phyloP scores from a whole-genome alignment of 2,113 vertebrate species.

The Motacilla alba region DNA sequence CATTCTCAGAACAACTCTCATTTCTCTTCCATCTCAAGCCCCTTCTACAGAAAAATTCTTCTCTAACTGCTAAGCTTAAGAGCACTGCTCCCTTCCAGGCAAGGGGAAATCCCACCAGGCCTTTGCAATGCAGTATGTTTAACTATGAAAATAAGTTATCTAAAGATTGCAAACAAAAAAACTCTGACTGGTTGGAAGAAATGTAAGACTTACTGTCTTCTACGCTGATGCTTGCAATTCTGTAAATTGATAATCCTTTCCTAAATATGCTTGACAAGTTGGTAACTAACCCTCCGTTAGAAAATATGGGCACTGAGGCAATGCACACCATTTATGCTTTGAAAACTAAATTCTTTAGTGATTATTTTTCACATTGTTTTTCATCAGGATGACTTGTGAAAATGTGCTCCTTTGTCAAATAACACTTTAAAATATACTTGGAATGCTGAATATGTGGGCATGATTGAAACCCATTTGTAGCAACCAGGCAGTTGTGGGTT shows the following conservation, averaged over 20 bases:
- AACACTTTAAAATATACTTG: background rate
- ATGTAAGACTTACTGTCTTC: background rate
- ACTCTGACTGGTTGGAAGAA: background rate
- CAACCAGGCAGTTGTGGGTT: background rate
- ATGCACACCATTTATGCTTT: background rate
- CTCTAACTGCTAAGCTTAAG: background rate
- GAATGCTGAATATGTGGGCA: background rate
- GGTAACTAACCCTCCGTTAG: background rate
- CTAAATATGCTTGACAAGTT: background rate
- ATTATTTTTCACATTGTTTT: background rate
- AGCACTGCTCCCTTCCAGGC: background rate
- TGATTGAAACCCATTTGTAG: background rate
- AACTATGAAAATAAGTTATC: background rate
- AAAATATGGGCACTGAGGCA: background rate
- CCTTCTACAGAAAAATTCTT: conserved; percentile 1
- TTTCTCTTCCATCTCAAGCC: background rate
- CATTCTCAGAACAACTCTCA: background rate
- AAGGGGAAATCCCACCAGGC: background rate
- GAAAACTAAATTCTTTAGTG: background rate
- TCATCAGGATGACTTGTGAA: background rate
- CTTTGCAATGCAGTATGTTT: background rate
- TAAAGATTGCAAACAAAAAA: background rate
- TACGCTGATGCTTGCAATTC: background rate
- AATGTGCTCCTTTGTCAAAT: background rate
- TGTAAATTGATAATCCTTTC: background rate